Evolutionary conservation across 2,113 vertebrate species (phyloP), one percentile per base, ranked within the genome.

Genomic region (Paramisgurnus dabryanus): DNA sequence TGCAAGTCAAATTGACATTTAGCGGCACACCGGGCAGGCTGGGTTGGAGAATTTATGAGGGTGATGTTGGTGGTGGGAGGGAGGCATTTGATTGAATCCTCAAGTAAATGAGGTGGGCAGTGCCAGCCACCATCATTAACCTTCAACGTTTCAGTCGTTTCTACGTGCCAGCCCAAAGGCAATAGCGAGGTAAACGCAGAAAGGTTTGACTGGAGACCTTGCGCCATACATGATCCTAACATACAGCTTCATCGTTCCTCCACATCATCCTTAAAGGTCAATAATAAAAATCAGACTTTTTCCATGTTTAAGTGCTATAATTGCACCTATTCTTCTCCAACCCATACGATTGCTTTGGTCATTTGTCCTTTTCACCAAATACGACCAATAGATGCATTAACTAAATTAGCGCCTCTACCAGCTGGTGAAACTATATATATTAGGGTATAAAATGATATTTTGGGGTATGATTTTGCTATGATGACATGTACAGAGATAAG

Each of bases 61-160:
- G 4, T n/a, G 15, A 50, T 3, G 8, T 17, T 9, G 11, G 18
- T 22, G 18, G 45, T 22, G 43, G 65, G 41, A 7, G 72, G n/a
- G 64, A 60, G 67, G 41, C 57, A 27, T 84, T 76, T 69, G 72
- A 81, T 81, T 81, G 55, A 75, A 55, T 78, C 65, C 58, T 79
- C 50, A 63, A 76, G 15, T 3, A 67, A 76, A 39, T 50, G 63
- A 61, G 57, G 15, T 49, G 50, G 64, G 7, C 65, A 75, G 47
- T 13, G 69, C 76, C 68, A 61, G 76, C 53, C 55, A 69, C 43
- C 66, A 76, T 85, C 50, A 79, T 85, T 82, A 85, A 85, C 83
- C 80, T 85, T 85, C 76, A 81, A 65, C n/a, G 7, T 58, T 58
- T 15, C 15, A 55, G 53, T 17, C 53, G 4, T 55, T 17, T 7